phyloP scores from a whole-genome alignment of 2,888 invertebrate species.

The Agrilus cyanescens region DNA sequence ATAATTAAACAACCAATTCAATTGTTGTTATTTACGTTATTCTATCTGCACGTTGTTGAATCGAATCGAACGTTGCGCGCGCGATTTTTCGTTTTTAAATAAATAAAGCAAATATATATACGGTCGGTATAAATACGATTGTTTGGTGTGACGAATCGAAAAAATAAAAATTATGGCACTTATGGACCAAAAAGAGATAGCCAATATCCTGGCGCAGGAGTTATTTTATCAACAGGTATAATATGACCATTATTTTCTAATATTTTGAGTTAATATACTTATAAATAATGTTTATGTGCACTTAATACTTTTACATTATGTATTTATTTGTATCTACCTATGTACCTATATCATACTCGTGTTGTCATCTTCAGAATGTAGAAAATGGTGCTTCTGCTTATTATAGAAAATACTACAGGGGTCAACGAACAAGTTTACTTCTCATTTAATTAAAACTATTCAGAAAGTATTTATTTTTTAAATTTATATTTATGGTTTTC shows the following conservation, averaged over 20 bases:
- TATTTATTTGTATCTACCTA: neutral
- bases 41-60: slow-evolving; percentile 12
- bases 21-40: slow-evolving; percentile 13
- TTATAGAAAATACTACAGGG: no score
- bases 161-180: slow-evolving; percentile 26
- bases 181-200: slow-evolving; percentile 75
- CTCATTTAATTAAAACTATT: no score
- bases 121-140: neutral
- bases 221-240: slow-evolving; percentile 62
- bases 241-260: neutral
- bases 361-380: neutral
- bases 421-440: no score
- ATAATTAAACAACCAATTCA: neutral
- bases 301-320: neutral
- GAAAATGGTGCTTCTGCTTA: no score
- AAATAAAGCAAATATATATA: neutral
- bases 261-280: neutral
- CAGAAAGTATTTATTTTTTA: no score
- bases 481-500: no score
- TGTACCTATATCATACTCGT: neutral
- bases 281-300: neutral
- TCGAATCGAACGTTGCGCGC: no score
- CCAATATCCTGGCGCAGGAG: slow-evolving; percentile 74
- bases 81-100: neutral
- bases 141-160: slow-evolving; percentile 10